Conservation (phyloP, 2,888 invertebrate species). For the Mellilla xanthometata region DNA sequence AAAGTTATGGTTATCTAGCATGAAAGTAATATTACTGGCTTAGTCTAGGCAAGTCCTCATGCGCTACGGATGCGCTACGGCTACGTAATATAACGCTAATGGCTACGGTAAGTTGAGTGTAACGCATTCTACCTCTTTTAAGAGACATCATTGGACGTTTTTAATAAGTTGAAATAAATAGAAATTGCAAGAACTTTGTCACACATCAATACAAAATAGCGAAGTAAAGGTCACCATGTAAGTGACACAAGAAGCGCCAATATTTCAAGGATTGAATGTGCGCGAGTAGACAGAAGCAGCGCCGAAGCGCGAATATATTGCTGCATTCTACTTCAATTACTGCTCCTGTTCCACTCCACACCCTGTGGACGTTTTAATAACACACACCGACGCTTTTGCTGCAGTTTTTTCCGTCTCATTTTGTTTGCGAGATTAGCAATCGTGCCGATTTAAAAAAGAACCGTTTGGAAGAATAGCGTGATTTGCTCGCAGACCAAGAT, state of each 20-base stretch:
- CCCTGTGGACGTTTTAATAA: conserved; percentile 28
- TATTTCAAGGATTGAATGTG: conserved; percentile 49
- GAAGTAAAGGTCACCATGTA: too few species aligned
- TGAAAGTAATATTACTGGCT: too few species aligned
- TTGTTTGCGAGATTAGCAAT: conserved; percentile 15
- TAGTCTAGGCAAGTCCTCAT: too few species aligned
- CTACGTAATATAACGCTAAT: too few species aligned
- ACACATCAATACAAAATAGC: too few species aligned
- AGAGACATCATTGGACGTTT: too few species aligned
- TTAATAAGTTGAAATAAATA: too few species aligned
- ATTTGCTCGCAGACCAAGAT: not conserved
- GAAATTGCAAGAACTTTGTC: too few species aligned
- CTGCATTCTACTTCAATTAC: conserved; percentile 52
- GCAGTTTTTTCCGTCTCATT: conserved; percentile 7
- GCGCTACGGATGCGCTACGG: too few species aligned
- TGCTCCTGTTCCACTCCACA: conserved; percentile 35
- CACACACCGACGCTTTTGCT: conserved; percentile 11
- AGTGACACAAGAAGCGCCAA: conserved; percentile 44
- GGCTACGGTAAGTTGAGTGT: too few species aligned
- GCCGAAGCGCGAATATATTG: conserved; percentile 47
- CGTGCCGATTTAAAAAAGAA: conserved; percentile 1
- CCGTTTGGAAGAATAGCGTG: not conserved
- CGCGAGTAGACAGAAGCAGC: conserved; percentile 35
- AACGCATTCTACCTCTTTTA: too few species aligned
- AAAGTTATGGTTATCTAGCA: too few species aligned